These are phyloP conservation scores for Speoplatyrhinus poulsoni DNA, from an alignment of 2,113 vertebrate species.

Conservation along the genomic window DNA sequence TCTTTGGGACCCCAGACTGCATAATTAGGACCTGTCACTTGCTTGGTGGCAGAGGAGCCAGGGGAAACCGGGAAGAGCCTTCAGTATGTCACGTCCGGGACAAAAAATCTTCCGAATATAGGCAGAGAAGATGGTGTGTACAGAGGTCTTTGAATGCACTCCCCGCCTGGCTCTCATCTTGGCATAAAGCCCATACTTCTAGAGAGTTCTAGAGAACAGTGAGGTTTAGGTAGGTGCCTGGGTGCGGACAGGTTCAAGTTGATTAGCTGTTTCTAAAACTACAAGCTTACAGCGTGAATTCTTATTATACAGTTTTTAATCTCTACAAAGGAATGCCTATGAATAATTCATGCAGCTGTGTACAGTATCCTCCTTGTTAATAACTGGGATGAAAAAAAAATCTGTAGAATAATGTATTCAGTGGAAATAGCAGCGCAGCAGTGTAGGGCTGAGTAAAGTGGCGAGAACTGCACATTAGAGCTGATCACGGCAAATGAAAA, in stretches of 20 bases:
- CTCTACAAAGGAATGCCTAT: slow-evolving; percentile 57
- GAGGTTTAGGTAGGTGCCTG: neutral
- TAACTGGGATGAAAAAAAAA: slow-evolving; percentile 31
- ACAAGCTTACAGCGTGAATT: slow-evolving; percentile 51
- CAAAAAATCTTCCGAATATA: slow-evolving; percentile 50
- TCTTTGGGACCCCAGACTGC: slow-evolving; percentile 39
- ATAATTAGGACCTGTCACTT: slow-evolving; percentile 68
- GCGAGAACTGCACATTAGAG: slow-evolving; percentile 22
- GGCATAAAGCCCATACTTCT: slow-evolving; percentile 48
- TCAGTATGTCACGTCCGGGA: slow-evolving; percentile 37
- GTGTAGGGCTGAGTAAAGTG: slow-evolving; percentile 28
- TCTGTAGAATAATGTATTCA: slow-evolving; percentile 37
- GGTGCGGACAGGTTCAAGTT: slow-evolving; percentile 34
- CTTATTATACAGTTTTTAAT: slow-evolving; percentile 58
- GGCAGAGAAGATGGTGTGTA: slow-evolving; percentile 41
- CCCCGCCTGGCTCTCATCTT: slow-evolving; percentile 35
- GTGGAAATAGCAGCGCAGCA: neutral
- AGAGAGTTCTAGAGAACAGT: slow-evolving; percentile 13
- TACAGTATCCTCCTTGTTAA: slow-evolving; percentile 50
- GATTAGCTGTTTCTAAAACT: slow-evolving; percentile 61
- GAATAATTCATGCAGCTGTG: slow-evolving; percentile 62
- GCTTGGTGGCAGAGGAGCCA: slow-evolving; percentile 28
- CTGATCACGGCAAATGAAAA: slow-evolving; percentile 34
- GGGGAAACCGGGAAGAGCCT: slow-evolving; percentile 46
- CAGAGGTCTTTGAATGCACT: slow-evolving; percentile 55